phyloP scores from a whole-genome alignment of 53 echinoderm and acorn worm species.

The Holothuria leucospilota region DNA sequence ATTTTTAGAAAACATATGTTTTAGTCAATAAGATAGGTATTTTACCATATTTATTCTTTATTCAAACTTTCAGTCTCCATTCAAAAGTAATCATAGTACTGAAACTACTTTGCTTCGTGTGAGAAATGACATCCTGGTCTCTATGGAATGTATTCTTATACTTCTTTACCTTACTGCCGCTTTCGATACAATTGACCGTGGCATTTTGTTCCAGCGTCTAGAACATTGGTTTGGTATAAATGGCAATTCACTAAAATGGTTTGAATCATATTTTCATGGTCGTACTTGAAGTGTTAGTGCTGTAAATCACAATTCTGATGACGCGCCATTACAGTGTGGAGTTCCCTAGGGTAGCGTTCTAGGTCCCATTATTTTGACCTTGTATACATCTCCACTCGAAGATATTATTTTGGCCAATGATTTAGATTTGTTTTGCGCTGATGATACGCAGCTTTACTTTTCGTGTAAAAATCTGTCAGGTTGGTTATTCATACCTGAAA shows the following conservation, averaged over 20 bases:
- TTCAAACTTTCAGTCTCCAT: no score
- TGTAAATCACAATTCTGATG: not conserved
- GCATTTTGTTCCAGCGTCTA: no score
- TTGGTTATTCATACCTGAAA: conserved; percentile 25
- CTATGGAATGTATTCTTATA: no score
- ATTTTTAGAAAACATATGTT: no score
- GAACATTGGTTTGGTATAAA: no score
- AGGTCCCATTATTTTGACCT: conserved; percentile 48
- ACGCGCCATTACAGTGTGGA: not conserved
- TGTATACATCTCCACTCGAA: conserved; percentile 51
- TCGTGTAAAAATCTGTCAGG: not conserved
- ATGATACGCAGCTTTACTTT: conserved; percentile 2
- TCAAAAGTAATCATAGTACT: no score
- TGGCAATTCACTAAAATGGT: not conserved
- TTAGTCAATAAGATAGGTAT: no score
- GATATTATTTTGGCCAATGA: conserved; percentile 16
- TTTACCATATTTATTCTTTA: no score
- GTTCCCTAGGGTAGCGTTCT: conserved; percentile 48
- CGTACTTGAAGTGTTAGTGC: not conserved
- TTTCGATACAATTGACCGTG: no score
- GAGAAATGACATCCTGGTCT: no score
- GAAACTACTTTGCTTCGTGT: no score
- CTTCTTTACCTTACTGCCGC: no score
- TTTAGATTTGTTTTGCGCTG: conserved; percentile 4
- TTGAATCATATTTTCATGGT: not conserved